Conservation (phyloP, 2,113 vertebrate genomes). For the Tetraodon nigroviridis region DNA sequence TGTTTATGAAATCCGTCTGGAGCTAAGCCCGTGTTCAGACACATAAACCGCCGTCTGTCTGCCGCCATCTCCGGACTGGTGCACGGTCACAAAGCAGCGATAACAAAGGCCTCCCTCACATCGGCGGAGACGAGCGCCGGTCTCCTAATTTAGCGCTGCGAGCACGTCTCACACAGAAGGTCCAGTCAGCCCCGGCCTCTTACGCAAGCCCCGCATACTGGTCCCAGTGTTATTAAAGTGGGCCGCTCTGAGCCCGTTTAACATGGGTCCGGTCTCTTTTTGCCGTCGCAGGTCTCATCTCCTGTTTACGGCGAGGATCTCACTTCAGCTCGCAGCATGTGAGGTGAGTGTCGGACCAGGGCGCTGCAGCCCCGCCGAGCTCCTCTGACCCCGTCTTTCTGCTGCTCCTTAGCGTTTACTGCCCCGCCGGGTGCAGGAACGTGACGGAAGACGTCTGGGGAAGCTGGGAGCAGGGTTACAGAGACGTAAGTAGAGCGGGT, state of each 20-base stretch:
- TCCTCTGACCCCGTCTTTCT: constrained; percentile 5
- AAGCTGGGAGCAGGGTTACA: constrained; percentile 78
- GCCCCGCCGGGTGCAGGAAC: constrained; percentile 81
- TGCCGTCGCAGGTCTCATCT: constrained; percentile 74
- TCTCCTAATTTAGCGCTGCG: constrained; percentile 39
- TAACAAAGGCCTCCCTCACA: constrained; percentile 62
- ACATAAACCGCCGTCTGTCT: constrained; percentile 55
- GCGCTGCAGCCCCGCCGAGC: neutral
- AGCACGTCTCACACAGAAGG: constrained; percentile 27
- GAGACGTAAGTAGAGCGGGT: constrained; percentile 76
- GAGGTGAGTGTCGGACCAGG: constrained; percentile 70
- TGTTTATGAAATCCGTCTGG: constrained; percentile 64
- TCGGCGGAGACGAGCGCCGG: constrained; percentile 40
- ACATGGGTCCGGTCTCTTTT: constrained; percentile 8
- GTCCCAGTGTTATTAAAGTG: neutral
- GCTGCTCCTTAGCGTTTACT: constrained; percentile 74
- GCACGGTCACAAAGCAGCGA: constrained; percentile 30
- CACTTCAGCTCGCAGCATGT: constrained; percentile 73
- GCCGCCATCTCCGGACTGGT: constrained; percentile 34
- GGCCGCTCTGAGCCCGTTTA: neutral
- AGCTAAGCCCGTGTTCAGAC: constrained; percentile 36
- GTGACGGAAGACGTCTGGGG: constrained; percentile 84
- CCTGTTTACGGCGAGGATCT: constrained; percentile 81
- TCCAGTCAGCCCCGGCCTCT: constrained; percentile 5
- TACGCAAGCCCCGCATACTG: constrained; percentile 27